Evolutionary conservation across 2,888 invertebrate genomes (phyloP).

Genomic region (Pseudococcus viburni): DNA sequence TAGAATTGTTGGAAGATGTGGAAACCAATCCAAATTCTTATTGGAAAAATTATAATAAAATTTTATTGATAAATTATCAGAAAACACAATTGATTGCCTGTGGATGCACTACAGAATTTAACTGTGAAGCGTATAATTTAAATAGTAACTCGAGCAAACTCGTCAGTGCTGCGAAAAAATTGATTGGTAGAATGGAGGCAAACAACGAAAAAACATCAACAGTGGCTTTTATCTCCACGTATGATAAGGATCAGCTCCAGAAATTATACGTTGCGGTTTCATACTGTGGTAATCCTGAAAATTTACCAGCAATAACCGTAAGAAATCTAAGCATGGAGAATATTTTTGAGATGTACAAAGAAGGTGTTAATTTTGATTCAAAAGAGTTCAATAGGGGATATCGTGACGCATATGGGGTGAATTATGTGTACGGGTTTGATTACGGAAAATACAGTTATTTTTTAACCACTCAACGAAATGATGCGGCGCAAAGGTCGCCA

Average conservation of each 20-base stretch:
- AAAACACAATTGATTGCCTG: slow-evolving; percentile 89
- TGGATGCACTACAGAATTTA: slow-evolving; percentile 91
- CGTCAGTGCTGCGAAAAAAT: slow-evolving; percentile 74
- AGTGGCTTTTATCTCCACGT: slow-evolving; percentile 75
- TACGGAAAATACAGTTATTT: slow-evolving; percentile 97
- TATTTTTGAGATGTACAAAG: too few relatives aligned
- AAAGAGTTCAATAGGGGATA: slow-evolving; percentile 72
- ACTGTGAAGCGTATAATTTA: slow-evolving; percentile 74
- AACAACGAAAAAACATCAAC: slow-evolving; percentile 91
- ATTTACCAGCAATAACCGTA: too few relatives aligned
- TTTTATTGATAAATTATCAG: slow-evolving; percentile 91
- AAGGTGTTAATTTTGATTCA: not conserved
- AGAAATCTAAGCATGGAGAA: too few relatives aligned
- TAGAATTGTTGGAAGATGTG: slow-evolving; percentile 83
- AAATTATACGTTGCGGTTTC: too few relatives aligned
- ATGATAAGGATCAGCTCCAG: too few relatives aligned
- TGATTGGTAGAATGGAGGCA: too few relatives aligned
- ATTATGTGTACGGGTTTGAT: slow-evolving; percentile 96
- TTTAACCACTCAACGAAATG: slow-evolving; percentile 91
- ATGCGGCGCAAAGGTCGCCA: slow-evolving; percentile 80
- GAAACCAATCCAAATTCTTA: slow-evolving; percentile 86
- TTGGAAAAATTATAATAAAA: slow-evolving; percentile 95
- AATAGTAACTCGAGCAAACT: too few relatives aligned
- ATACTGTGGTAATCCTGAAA: too few relatives aligned
- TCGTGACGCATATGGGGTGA: slow-evolving; percentile 91